phyloP scores from a whole-genome alignment of 2,888 invertebrate genomes.

The Hanleya hanleyi region DNA sequence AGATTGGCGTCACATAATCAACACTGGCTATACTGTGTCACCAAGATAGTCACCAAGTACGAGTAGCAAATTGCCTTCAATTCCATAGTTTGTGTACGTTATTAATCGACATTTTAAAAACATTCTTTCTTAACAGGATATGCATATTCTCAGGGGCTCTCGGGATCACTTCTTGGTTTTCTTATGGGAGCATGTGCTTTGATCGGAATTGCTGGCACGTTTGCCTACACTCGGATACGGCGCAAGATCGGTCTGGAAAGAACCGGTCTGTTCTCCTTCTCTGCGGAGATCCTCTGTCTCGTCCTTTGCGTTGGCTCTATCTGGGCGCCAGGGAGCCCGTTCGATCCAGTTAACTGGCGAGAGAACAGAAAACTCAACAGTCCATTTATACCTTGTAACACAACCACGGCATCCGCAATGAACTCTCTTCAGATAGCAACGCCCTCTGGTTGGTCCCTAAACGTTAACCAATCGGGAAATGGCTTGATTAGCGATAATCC shows the following conservation, averaged over 20 bases:
- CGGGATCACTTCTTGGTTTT: constrained; percentile 69
- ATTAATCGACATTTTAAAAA: too few species aligned
- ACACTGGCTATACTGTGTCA: too few species aligned
- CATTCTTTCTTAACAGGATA: constrained; percentile 56
- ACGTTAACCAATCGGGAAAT: too few species aligned
- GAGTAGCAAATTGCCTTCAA: too few species aligned
- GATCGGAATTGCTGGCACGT: constrained; percentile 73
- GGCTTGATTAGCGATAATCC: too few species aligned
- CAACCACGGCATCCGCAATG: too few species aligned
- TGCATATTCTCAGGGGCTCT: constrained; percentile 70
- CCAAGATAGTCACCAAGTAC: too few species aligned
- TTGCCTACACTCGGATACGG: constrained; percentile 72
- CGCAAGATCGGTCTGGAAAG: constrained; percentile 56
- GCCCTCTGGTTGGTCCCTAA: too few species aligned
- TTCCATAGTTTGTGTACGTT: too few species aligned
- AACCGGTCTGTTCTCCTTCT: constrained; percentile 56
- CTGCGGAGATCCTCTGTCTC: constrained; percentile 57
- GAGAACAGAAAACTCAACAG: not conserved
- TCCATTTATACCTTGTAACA: too few species aligned
- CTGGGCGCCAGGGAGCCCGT: constrained; percentile 75
- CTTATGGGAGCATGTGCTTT: constrained; percentile 72
- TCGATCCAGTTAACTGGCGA: constrained; percentile 47
- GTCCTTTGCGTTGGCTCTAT: constrained; percentile 71
- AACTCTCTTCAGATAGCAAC: too few species aligned
- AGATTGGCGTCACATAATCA: too few species aligned